Evolutionary conservation across 2,888 invertebrate genomes (phyloP), one percentile per base, ranked within the genome.

Genomic region (Drosophila rubida): DNA sequence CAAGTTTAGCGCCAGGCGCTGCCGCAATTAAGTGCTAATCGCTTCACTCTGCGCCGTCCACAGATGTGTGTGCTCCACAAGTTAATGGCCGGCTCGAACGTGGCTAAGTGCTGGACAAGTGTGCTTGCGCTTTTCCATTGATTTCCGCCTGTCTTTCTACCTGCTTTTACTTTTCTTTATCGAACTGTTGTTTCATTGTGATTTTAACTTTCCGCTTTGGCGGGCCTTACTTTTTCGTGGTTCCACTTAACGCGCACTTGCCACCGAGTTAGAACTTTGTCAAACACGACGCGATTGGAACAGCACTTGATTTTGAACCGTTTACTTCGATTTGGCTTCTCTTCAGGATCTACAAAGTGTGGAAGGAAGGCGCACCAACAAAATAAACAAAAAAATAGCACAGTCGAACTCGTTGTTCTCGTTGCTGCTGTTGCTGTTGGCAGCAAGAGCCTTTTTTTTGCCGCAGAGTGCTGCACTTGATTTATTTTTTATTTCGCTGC

Each of bases 91-190:
- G 16, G 32, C 1, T 48, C 25, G n/a, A 57, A 42, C 30, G 22
- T 27, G 58, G 50, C 19, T 48, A 57, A 59, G 57, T 44, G 53
- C 65, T 49, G 23, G 45, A 57, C 68, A 32, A 68, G 22, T 70
- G 46, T 39, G 67, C 7, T 6, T 25, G 25, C 19, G 1, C 19
- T 64, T 64, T 75, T 72, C 72, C 80, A 80, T 75, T 78, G 82
- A 82, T 82, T 82, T 85, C 80, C 85, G 75, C 51, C 63, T 75
- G 67, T 67, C 59, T 59, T 57, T 77, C 67, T 55, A 30, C 30
- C 19, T 44, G 25, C 37, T 41, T 16, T 53, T 71, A 44, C 22
- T 27, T 30, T 30, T 48, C 25, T 27, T 23, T 23, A 5, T 5
- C 5, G 23, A 16, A 39, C n/a, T 6, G n/a, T 25, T 57, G 13